Conservation (phyloP, 2,113 vertebrate genomes). For the Cryptoleucopteryx plumbea region DNA sequence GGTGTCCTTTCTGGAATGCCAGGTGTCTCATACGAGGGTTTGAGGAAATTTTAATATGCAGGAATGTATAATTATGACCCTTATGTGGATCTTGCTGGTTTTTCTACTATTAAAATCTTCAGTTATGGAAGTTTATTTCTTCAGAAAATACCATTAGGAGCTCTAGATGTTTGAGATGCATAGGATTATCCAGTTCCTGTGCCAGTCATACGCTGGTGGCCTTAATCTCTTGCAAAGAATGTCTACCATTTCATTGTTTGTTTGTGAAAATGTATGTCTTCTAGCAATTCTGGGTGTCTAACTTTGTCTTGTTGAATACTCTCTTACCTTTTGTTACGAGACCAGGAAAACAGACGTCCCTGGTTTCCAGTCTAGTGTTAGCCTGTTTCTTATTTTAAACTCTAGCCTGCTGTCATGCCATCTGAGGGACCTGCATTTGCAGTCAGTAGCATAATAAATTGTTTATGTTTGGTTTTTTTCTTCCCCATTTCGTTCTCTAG, state of each 20-base stretch:
- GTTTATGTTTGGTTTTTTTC: rapidly evolving
- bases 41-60: background rate
- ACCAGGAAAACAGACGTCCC: background rate
- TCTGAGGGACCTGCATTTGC: background rate
- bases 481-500: background rate
- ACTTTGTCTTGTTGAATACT: background rate
- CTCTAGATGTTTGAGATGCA: background rate
- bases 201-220: background rate
- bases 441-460: background rate
- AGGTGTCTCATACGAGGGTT: background rate
- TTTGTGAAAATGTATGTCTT: background rate
- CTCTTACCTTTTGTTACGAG: background rate
- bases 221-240: background rate
- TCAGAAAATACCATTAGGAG: background rate
- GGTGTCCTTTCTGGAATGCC: background rate
- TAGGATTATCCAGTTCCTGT: background rate
- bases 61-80: background rate
- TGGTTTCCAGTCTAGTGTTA: background rate
- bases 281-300: background rate
- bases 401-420: background rate
- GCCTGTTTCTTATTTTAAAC: background rate
- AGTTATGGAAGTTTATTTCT: background rate
- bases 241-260: background rate
- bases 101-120: background rate
- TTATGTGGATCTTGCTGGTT: background rate